These are phyloP conservation scores for Brenthis daphne DNA, from an alignment of 2,888 invertebrate genomes.

Conservation along the genomic window DNA sequence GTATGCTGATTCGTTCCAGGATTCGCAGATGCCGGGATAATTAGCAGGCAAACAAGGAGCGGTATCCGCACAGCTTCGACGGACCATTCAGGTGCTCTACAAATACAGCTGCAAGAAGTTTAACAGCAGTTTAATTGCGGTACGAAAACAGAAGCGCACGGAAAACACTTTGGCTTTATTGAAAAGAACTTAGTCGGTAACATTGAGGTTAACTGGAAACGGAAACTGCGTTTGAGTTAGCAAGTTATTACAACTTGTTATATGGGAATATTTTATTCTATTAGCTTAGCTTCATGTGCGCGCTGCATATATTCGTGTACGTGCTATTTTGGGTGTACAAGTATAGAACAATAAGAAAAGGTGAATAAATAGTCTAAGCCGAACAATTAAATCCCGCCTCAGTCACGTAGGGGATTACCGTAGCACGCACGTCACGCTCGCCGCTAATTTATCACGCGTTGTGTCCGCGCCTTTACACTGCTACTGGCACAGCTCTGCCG, in stretches of 20 bases:
- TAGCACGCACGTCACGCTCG: slow-evolving; percentile 57
- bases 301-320: not conserved
- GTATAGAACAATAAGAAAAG: slow-evolving; percentile 14
- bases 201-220: slow-evolving; percentile 47
- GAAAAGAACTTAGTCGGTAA: slow-evolving; percentile 71
- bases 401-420: slow-evolving; percentile 58
- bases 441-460: slow-evolving; percentile 51
- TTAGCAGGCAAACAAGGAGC: slow-evolving; percentile 79
- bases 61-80: slow-evolving; percentile 71
- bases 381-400: slow-evolving; percentile 43
- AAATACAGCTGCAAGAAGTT: slow-evolving; percentile 80
- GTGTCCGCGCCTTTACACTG: slow-evolving; percentile 70
- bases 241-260: slow-evolving; percentile 58
- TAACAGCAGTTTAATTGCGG: slow-evolving; percentile 81
- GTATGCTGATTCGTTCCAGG: slow-evolving; percentile 65
- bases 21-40: slow-evolving; percentile 61
- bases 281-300: not conserved
- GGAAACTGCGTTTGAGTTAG: slow-evolving; percentile 46
- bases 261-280: slow-evolving; percentile 40
- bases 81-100: slow-evolving; percentile 77
- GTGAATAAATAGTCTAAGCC: slow-evolving; percentile 26
- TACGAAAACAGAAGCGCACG: slow-evolving; percentile 77
- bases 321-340: not conserved
- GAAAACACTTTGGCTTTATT: slow-evolving; percentile 74
- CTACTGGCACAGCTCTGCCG: slow-evolving; percentile 58